Conservation (phyloP, 2,113 vertebrate species). For the Colius striatus region DNA sequence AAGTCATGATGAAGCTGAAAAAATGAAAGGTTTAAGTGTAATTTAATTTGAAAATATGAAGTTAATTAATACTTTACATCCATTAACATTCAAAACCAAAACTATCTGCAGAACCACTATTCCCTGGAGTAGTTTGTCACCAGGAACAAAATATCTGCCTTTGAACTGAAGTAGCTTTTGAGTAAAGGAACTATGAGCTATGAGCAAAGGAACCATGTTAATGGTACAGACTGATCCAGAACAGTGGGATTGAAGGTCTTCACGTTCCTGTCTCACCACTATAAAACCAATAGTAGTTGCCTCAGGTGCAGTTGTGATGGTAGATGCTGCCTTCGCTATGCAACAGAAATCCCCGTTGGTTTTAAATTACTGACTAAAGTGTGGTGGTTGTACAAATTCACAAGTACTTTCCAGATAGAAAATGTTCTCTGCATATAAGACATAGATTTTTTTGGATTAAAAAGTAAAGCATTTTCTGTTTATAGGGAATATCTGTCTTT, state of each 20-base stretch:
- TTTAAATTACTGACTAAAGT: background rate
- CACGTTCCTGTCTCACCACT: background rate
- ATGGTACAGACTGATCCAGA: background rate
- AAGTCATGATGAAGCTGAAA: background rate
- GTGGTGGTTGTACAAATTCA: background rate
- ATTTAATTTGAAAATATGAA: slow-evolving; percentile 13
- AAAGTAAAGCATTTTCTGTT: background rate
- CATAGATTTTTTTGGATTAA: background rate
- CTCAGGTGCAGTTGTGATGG: background rate
- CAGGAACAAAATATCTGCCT: background rate
- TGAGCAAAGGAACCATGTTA: background rate
- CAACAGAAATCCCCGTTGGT: background rate
- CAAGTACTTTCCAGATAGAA: background rate
- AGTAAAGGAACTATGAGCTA: accelerated
- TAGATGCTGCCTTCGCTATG: background rate
- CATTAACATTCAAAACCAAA: slow-evolving; percentile 17
- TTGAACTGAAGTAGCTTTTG: background rate
- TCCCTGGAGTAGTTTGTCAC: slow-evolving; percentile 27
- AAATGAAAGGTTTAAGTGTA: background rate
- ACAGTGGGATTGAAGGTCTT: background rate
- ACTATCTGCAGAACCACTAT: background rate
- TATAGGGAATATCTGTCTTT: background rate
- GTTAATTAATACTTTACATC: slow-evolving; percentile 31
- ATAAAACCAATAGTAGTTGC: background rate
- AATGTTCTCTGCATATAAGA: background rate